Percentiles rank a stretch among this genome's conserved stretches.
Evolutionary conservation across 2,113 vertebrate genomes (phyloP).

Genomic region (Haemorhous mexicanus): DNA sequence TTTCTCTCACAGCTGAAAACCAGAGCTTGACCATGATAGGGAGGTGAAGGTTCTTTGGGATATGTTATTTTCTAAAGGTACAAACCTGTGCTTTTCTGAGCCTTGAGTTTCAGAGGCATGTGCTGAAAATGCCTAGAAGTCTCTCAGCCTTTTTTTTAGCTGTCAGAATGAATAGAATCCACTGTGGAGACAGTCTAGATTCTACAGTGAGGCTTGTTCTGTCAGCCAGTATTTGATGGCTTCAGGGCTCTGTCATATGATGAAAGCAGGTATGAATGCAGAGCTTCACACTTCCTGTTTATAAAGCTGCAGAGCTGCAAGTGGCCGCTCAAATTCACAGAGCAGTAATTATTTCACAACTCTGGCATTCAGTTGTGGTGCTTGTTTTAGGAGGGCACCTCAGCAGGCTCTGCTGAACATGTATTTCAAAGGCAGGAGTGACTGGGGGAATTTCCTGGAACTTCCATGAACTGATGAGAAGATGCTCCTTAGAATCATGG

Average conservation of each 20-base stretch:
- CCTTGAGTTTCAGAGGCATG: background rate
- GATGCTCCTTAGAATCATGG: background rate
- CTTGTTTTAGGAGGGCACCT: conserved; percentile 37
- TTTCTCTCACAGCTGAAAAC: background rate
- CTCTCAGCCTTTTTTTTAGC: background rate
- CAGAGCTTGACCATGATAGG: background rate
- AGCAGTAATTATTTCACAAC: conserved; percentile 61
- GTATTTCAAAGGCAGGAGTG: background rate
- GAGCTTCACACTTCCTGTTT: conserved; percentile 58
- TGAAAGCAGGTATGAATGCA: conserved; percentile 51
- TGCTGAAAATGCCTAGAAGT: background rate
- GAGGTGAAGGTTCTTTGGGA: background rate
- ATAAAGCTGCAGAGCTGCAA: conserved; percentile 30
- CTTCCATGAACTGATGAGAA: background rate
- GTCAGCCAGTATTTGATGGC: conserved; percentile 34
- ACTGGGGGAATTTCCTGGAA: background rate
- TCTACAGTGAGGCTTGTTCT: background rate
- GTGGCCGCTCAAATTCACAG: background rate
- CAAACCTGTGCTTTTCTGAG: background rate
- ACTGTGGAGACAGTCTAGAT: background rate
- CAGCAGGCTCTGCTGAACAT: background rate
- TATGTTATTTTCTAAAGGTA: background rate
- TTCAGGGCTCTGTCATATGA: conserved; percentile 31
- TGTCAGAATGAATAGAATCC: background rate
- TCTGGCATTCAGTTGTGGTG: background rate